Evolutionary conservation across 2,888 invertebrate species (phyloP).

Genomic region (Polydrusus cervinus): DNA sequence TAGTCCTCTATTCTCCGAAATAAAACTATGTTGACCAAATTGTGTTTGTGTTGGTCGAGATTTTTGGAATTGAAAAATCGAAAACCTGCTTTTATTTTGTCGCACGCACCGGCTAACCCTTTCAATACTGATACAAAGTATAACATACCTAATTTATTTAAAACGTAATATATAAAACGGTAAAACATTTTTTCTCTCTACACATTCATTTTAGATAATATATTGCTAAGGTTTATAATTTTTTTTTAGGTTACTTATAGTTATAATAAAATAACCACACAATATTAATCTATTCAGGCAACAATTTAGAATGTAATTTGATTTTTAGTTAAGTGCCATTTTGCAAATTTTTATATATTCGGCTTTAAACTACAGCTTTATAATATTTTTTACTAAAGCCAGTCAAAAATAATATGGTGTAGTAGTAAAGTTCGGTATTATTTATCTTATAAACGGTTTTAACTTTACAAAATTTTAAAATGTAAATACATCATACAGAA

Average conservation of each 20-base stretch:
- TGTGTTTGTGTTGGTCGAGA: too few relatives aligned
- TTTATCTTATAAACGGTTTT: too few relatives aligned
- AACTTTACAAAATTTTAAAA: too few relatives aligned
- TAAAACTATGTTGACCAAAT: too few relatives aligned
- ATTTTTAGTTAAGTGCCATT: slow-evolving; percentile 50
- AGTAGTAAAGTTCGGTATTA: too few relatives aligned
- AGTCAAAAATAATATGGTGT: neutral
- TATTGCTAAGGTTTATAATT: slow-evolving; percentile 61
- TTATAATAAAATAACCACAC: slow-evolving; percentile 64
- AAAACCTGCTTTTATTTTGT: too few relatives aligned
- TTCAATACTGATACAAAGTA: too few relatives aligned
- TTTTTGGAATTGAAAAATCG: too few relatives aligned
- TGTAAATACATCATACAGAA: too few relatives aligned
- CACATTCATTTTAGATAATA: slow-evolving; percentile 43
- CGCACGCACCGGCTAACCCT: too few relatives aligned
- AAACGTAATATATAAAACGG: neutral
- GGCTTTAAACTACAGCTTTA: slow-evolving; percentile 24
- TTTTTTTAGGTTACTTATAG: slow-evolving; percentile 53
- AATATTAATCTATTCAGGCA: slow-evolving; percentile 66
- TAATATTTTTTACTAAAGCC: slow-evolving; percentile 23
- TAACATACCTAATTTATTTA: too few relatives aligned
- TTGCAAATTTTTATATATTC: slow-evolving; percentile 24
- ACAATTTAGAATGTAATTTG: slow-evolving; percentile 68
- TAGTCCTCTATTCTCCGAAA: too few relatives aligned
- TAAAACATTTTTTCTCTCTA: slow-evolving; percentile 26